Evolutionary conservation across 2,888 invertebrate genomes (phyloP), one percentile per base, ranked within the genome.

Genomic region (Colostygia pectinataria): DNA sequence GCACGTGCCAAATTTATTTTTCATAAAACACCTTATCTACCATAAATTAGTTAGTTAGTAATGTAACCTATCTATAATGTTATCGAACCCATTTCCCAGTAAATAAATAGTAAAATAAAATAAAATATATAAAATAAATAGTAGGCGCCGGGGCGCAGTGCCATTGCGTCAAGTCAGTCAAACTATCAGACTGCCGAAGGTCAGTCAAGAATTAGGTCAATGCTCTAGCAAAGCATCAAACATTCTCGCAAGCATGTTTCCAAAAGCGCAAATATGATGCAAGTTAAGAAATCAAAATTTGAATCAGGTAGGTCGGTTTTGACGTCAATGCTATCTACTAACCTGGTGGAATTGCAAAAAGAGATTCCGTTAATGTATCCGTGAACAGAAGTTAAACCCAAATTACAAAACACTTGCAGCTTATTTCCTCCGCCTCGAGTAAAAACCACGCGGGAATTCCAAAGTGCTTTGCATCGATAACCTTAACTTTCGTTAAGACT

Each of bases 401-500:
- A 64, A 58, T 55, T 65, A 61, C 60, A 63, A 61, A 61, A 58
- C 55, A 59, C 59, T 55, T 55, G 50, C 45, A 53, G 9, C 33
- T 70, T 66, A 67, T 75, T 76, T 76, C 63, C 60, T 63, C 57
- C 61, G 62, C 65, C 20, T 63, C 58, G 65, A 77, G 77, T 75
- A 77, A 77, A 77, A 68, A 67, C 67, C 52, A 57, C 54, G 57
- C 51, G 78, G 78, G 72, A 78, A 71, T 74, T 73, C 78, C 77
- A 47, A 57, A 37, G 39, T 43, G 58, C 32, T 38, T 61, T 54
- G 54, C 55, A 55, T 45, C 50, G 52, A 61, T 62, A 65, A 62
- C 58, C 57, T 57, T 53, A 55, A 53, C 36, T 6, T 53, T 37
- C 33, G 24, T 27, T 45, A 55, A 55, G 55, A 55, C 43, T 59